phyloP scores from a whole-genome alignment of 92 coral and sea anemone genomes.

The Meandrina meandrites region DNA sequence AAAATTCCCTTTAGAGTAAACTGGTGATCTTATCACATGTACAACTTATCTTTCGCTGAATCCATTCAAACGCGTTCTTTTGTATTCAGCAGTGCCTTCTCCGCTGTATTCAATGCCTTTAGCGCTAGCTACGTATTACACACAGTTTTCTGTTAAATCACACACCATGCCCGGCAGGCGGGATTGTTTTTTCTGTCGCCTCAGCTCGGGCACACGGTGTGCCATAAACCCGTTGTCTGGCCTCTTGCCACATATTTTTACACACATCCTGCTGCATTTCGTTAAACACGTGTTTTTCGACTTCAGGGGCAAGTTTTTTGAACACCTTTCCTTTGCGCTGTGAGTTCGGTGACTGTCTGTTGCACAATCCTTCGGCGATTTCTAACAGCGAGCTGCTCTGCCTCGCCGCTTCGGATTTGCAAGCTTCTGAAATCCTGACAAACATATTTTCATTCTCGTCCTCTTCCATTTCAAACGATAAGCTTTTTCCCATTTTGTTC shows the following conservation, averaged over 20 bases:
- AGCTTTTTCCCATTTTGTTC: conserved; percentile 29
- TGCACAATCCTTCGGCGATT: conserved; percentile 70
- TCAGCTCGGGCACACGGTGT: conserved; percentile 26
- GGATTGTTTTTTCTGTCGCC: not conserved
- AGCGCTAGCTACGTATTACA: not conserved
- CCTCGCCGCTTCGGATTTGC: conserved; percentile 70
- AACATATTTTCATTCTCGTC: conserved; percentile 47
- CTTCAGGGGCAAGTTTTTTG: conserved; percentile 83
- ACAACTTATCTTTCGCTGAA: not conserved
- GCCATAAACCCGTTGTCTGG: conserved; percentile 70
- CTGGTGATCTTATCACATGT: not conserved
- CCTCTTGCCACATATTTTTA: conserved; percentile 77
- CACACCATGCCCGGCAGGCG: not conserved
- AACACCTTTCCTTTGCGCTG: conserved; percentile 73
- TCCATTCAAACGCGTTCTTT: not conserved
- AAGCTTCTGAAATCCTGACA: conserved; percentile 56
- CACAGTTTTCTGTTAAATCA: not conserved
- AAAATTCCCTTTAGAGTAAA: not conserved
- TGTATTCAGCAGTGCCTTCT: not conserved
- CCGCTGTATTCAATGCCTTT: no score
- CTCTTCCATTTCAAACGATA: conserved; percentile 31
- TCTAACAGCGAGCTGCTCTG: conserved; percentile 64
- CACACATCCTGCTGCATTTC: conserved; percentile 75
- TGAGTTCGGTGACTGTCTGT: conserved; percentile 54
- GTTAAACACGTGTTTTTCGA: conserved; percentile 76